These are phyloP conservation scores for Oscarella lobularis DNA, from an alignment of 37 sponge, comb jelly and placozoan species.

Conservation along the genomic window DNA sequence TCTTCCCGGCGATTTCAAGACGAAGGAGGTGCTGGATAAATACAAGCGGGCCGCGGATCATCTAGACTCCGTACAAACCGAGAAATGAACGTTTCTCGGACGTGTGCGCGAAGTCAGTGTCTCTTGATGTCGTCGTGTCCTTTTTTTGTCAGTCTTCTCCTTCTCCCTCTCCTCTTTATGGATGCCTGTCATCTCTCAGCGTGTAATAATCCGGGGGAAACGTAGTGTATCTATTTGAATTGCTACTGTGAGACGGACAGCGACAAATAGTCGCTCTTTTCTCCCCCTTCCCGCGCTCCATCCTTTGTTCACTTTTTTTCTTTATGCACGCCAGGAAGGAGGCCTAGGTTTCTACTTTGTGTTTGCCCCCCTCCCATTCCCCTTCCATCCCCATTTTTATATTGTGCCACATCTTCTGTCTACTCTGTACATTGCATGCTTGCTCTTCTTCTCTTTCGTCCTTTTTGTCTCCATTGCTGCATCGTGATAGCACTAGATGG, in stretches of 20 bases:
- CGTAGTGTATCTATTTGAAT: too few relatives aligned
- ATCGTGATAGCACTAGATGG: too few relatives aligned
- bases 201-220: too few relatives aligned
- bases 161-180: neutral
- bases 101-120: too few relatives aligned
- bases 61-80: conserved; percentile 4
- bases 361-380: neutral
- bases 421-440: neutral
- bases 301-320: neutral
- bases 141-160: neutral
- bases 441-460: neutral
- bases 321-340: neutral
- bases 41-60: conserved; percentile 43
- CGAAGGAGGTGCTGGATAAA: conserved; percentile 56
- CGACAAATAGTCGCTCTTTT: too few relatives aligned
- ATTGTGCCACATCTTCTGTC: neutral
- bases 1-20: conserved; percentile 67
- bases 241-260: too few relatives aligned
- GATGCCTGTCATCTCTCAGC: neutral
- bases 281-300: too few relatives aligned
- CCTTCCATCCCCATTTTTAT: neutral
- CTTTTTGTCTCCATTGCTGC: neutral
- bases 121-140: too few relatives aligned
- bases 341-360: neutral
- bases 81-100: too few relatives aligned